Conservation (phyloP, 64 coral and sea anemone species). For the Cladopsammia gracilis region DNA sequence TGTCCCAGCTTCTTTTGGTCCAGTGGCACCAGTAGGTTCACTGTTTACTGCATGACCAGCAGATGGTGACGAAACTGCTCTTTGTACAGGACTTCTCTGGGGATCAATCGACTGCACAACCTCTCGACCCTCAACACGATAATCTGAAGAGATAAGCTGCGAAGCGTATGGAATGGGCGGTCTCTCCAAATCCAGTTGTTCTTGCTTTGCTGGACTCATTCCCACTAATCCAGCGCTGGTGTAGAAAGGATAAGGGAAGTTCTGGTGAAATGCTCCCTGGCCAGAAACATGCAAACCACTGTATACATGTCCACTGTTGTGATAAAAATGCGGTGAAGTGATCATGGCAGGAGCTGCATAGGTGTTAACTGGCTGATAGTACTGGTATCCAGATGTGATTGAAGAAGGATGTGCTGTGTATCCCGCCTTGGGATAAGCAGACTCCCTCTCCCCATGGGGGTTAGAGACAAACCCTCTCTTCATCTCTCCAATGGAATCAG, state of each 20-base stretch:
- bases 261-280: slow-evolving; percentile 37
- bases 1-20: not conserved
- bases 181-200: not conserved
- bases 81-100: not conserved
- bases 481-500: not conserved
- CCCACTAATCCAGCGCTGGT: slow-evolving; percentile 10
- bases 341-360: not conserved
- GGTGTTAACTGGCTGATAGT: not conserved
- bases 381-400: not conserved
- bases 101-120: not conserved
- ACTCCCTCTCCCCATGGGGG: not conserved
- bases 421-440: not conserved
- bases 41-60: not conserved
- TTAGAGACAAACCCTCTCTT: not conserved
- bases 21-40: not conserved
- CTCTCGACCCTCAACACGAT: not conserved
- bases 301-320: not conserved
- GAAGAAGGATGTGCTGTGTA: not conserved
- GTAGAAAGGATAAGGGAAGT: slow-evolving; percentile 45
- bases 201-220: not conserved
- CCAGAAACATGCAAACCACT: not conserved
- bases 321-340: not conserved
- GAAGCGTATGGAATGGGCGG: not conserved
- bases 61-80: not conserved
- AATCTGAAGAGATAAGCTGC: not conserved